Percentiles rank a stretch among this genome's conserved stretches.
Evolutionary conservation across 2,888 invertebrate species (phyloP).

Genomic region (Apamea epomidion): DNA sequence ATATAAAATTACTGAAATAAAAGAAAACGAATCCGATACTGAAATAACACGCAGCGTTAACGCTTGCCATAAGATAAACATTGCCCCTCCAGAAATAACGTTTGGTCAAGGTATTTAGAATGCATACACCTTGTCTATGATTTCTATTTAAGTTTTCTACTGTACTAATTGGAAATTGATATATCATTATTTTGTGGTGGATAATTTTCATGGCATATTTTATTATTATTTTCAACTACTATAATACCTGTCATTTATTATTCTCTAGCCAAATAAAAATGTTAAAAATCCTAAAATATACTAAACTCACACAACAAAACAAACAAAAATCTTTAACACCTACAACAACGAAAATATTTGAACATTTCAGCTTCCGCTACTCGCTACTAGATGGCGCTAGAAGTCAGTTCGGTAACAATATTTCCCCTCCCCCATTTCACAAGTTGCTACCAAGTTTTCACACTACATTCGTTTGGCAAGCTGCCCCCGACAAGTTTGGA

Average conservation of each 20-base stretch:
- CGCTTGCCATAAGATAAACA: constrained; percentile 83
- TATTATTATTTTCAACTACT: neutral
- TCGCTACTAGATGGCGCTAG: constrained; percentile 82
- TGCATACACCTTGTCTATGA: constrained; percentile 77
- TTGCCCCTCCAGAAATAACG: constrained; percentile 83
- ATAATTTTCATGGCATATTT: neutral
- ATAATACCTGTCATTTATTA: too few relatives aligned
- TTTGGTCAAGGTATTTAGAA: constrained; percentile 78
- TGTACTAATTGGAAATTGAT: constrained; percentile 45
- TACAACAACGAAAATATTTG: neutral
- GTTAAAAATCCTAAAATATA: neutral
- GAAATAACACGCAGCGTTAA: constrained; percentile 81
- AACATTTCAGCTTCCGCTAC: constrained; percentile 73
- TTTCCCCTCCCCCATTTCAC: constrained; percentile 63
- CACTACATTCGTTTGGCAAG: constrained; percentile 77
- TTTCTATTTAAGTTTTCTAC: constrained; percentile 68
- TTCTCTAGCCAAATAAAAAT: neutral
- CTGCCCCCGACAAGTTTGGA: constrained; percentile 75
- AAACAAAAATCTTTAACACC: neutral
- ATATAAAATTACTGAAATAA: constrained; percentile 85
- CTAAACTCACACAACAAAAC: neutral
- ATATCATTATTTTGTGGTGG: constrained; percentile 33
- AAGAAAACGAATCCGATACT: constrained; percentile 84
- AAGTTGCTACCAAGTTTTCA: constrained; percentile 75
- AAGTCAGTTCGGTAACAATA: constrained; percentile 47